Conservation (phyloP, 2,888 invertebrate genomes). For the Sminthurides aquaticus region DNA sequence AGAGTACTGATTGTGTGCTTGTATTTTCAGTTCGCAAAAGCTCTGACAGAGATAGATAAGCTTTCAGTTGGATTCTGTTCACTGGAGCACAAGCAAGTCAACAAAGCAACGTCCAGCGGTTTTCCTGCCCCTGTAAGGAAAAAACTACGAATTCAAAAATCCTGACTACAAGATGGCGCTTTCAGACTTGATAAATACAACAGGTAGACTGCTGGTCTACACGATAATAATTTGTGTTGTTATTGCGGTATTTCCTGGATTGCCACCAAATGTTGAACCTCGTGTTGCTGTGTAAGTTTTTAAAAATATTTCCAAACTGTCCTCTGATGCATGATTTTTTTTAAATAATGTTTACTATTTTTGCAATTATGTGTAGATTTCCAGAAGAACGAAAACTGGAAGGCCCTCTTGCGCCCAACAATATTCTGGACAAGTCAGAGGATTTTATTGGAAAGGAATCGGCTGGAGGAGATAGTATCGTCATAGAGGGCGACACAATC, state of each 20-base stretch:
- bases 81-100: too few relatives aligned
- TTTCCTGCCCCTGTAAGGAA: too few relatives aligned
- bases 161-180: background rate
- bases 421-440: constrained; percentile 61
- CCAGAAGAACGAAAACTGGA: constrained; percentile 48
- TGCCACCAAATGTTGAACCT: background rate
- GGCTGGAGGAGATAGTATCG: constrained; percentile 71
- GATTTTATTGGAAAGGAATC: constrained; percentile 58
- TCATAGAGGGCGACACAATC: constrained; percentile 61
- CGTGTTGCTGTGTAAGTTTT: background rate
- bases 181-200: background rate
- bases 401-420: constrained; percentile 58
- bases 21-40: too few relatives aligned
- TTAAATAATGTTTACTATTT: background rate
- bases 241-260: background rate
- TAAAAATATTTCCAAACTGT: background rate
- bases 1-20: background rate
- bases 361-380: background rate
- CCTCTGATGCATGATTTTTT: too few relatives aligned
- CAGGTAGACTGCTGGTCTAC: background rate
- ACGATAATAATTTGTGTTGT: background rate
- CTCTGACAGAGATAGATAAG: too few relatives aligned
- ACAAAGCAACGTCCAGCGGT: too few relatives aligned
- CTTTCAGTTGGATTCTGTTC: too few relatives aligned
- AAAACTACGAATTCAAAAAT: too few relatives aligned